Evolutionary conservation across 2,888 invertebrate species (phyloP).

Genomic region (Philopedon plagiatum): DNA sequence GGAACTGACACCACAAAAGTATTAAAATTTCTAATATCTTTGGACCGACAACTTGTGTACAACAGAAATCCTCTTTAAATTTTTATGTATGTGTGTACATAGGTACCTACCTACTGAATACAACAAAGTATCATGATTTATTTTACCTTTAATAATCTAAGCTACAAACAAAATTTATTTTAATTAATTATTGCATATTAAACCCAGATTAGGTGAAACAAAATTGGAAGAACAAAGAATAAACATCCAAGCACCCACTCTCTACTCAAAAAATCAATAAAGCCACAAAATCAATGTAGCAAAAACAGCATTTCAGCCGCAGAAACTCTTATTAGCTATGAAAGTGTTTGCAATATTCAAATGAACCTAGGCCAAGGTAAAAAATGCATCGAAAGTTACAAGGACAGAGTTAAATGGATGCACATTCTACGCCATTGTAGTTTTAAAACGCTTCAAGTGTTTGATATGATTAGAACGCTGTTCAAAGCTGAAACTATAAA

Average conservation of each 20-base stretch:
- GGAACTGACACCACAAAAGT: too few species aligned
- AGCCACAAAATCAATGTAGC: slow-evolving; percentile 41
- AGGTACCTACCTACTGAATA: not conserved
- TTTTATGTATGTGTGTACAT: not conserved
- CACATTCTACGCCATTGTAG: slow-evolving; percentile 37
- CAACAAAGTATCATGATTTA: not conserved
- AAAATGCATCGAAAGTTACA: slow-evolving; percentile 34
- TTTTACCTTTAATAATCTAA: not conserved
- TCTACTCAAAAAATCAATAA: slow-evolving; percentile 44
- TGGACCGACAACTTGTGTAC: too few species aligned
- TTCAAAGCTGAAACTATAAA: not conserved
- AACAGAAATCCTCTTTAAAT: too few species aligned
- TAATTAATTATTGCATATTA: not conserved
- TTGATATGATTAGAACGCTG: not conserved
- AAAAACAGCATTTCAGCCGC: slow-evolving; percentile 19
- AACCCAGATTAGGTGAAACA: not conserved
- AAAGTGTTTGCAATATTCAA: not conserved
- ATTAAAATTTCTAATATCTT: too few species aligned
- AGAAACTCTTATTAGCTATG: slow-evolving; percentile 12
- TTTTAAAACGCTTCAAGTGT: slow-evolving; percentile 4
- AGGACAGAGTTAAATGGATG: slow-evolving; percentile 43
- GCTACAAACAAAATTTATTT: not conserved
- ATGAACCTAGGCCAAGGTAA: slow-evolving; percentile 9
- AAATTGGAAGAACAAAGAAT: slow-evolving; percentile 35
- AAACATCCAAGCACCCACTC: slow-evolving; percentile 28